Percentiles rank a stretch among this genome's conserved stretches.
Conservation (phyloP, 30 jellyfish, hydroid and myxozoan species). For the Chrysaora quinquecirrha region DNA sequence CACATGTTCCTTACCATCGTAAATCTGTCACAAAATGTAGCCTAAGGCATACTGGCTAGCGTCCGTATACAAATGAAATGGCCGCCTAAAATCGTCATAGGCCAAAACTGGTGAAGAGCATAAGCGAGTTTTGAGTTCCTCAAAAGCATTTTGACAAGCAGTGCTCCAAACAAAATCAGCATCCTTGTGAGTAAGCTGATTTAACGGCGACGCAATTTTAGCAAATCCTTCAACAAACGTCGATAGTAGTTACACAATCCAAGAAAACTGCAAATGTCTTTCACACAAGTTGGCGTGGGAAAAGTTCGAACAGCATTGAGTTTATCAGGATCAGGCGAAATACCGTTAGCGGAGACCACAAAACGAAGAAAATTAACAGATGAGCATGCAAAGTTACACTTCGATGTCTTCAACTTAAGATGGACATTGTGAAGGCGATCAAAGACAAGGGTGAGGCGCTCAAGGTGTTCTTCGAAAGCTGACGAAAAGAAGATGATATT, state of each 20-base stretch:
- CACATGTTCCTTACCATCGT: not conserved
- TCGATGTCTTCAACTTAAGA: slow-evolving; percentile 30
- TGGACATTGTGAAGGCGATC: slow-evolving; percentile 26
- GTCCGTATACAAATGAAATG: slow-evolving; percentile 17
- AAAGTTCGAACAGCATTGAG: slow-evolving; percentile 1
- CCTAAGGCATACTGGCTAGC: no score
- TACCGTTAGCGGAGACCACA: slow-evolving; percentile 40
- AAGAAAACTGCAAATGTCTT: slow-evolving; percentile 22
- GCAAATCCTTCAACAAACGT: slow-evolving; percentile 23
- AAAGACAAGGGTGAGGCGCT: slow-evolving; percentile 33
- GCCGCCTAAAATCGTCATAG: not conserved
- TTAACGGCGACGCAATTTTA: slow-evolving; percentile 41
- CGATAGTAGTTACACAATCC: slow-evolving; percentile 44
- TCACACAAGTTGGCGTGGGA: slow-evolving; percentile 22
- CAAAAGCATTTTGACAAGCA: slow-evolving; percentile 12
- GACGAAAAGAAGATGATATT: slow-evolving; percentile 49
- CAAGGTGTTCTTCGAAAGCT: slow-evolving; percentile 45
- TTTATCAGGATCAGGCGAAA: slow-evolving; percentile 51
- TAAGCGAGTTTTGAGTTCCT: slow-evolving; percentile 6
- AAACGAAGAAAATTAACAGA: slow-evolving; percentile 33
- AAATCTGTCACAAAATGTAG: not conserved
- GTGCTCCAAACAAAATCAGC: slow-evolving; percentile 8
- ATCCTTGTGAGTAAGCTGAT: slow-evolving; percentile 3
- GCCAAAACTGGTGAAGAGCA: slow-evolving; percentile 35
- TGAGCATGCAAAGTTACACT: slow-evolving; percentile 23